Evolutionary conservation across 2,888 invertebrate genomes (phyloP), one percentile per base, ranked within the genome.

Genomic region (Euphydryas editha): DNA sequence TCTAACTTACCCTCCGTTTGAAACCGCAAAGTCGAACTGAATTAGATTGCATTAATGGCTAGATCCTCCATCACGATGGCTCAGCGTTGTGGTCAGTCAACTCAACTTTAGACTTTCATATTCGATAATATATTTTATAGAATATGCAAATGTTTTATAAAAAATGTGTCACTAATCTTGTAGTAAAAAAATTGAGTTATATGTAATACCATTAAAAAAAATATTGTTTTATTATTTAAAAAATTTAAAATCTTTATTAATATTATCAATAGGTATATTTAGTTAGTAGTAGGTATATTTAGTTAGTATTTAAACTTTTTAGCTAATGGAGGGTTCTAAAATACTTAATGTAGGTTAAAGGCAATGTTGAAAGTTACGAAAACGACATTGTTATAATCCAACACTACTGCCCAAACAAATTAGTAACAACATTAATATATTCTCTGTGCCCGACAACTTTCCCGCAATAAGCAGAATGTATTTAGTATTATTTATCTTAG

Each of bases 401-500:
- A 65, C 64, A 71, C 70, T 63, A 70, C 86, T 85, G 87, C 86
- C 87, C 81, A 86, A 91, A 92, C 92, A 90, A 92, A 92, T 91
- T 92, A 91, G 87, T 76, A 91, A 91, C 90, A 90, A 88, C 88
- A 89, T 91, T 90, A 88, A 91, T 91, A 91, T 88, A 92, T 90
- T 87, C 89, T 85, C 83, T 86, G 87, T 87, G 88, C 89, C 87
- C 87, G 84, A 81, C 83, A 90, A 92, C 85, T 91, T 90, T 80
- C 75, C 87, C 86, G 86, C 88, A 91, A 92, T 92, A 92, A 92
- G 90, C 90, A 88, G 85, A 92, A 92, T 90, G 88, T 92, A 92
- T 92, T n/a, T 92, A 91, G 90, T 86, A 90, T 91, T 92, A 92
- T 92, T 92, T 92, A 92, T 92, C 92, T 92, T 91, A 88, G 87